A percentile compares a stretch with the other conserved stretches of the same genome.
phyloP scores from a whole-genome alignment of 2,888 invertebrate genomes.

The Callinectes sapidus region DNA sequence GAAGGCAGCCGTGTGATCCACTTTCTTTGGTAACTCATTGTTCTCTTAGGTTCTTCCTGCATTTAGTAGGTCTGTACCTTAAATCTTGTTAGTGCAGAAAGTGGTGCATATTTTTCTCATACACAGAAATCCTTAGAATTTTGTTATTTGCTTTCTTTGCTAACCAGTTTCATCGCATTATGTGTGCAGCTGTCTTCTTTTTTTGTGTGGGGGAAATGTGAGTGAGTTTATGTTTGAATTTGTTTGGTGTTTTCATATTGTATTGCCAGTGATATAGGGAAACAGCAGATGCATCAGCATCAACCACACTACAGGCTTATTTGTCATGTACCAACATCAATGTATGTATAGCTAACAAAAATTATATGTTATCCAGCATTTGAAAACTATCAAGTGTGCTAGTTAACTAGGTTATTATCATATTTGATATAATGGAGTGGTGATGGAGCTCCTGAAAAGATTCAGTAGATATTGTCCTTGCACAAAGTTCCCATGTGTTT shows the following conservation, averaged over 20 bases:
- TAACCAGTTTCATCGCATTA: neutral
- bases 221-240: conserved; percentile 1
- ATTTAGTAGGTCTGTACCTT: too few species aligned
- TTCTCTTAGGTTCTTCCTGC: too few species aligned
- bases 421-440: neutral
- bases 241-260: neutral
- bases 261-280: neutral
- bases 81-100: too few species aligned
- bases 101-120: too few species aligned
- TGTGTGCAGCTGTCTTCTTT: neutral
- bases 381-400: neutral
- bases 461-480: neutral
- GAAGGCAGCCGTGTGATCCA: too few species aligned
- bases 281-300: neutral
- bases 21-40: too few species aligned
- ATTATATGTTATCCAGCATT: neutral
- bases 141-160: neutral
- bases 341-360: neutral
- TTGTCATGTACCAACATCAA: neutral
- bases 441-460: neutral
- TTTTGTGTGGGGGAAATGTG: neutral
- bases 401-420: neutral
- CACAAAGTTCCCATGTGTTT: neutral
- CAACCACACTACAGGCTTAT: neutral
- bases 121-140: too few species aligned